Conservation (phyloP, 2,888 invertebrate species). For the Luperina testacea region DNA sequence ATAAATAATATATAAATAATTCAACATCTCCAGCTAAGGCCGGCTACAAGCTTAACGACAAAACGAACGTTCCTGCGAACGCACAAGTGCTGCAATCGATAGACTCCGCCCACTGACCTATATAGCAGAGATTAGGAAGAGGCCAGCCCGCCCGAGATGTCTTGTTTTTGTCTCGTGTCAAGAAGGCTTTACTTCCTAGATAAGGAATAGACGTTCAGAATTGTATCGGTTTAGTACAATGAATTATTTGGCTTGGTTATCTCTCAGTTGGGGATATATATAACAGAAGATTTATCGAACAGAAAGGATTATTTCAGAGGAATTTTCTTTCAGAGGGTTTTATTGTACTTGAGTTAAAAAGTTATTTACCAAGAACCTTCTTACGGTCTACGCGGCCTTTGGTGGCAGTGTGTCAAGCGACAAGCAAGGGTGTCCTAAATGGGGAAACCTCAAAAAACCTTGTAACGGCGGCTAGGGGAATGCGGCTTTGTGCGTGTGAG, state of each 20-base stretch:
- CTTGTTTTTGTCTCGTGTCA: conserved; percentile 71
- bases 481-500: conserved; percentile 48
- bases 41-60: conserved; percentile 63
- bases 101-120: conserved; percentile 82
- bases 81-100: conserved; percentile 87
- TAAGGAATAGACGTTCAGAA: conserved; percentile 61
- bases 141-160: conserved; percentile 62
- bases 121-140: conserved; percentile 68
- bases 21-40: conserved; percentile 67
- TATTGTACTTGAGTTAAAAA: conserved; percentile 13
- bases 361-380: background rate
- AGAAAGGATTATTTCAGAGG: conserved; percentile 38
- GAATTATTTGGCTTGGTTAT: conserved; percentile 49
- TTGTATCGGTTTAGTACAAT: conserved; percentile 49
- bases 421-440: conserved; percentile 43
- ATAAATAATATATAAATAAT: conserved; percentile 69
- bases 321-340: conserved; percentile 30
- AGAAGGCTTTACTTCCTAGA: conserved; percentile 61
- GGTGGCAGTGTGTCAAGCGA: conserved; percentile 50
- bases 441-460: conserved; percentile 56
- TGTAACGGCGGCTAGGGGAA: conserved; percentile 46
- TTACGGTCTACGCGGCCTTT: background rate
- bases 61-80: conserved; percentile 77
- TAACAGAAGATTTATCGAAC: conserved; percentile 43
- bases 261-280: conserved; percentile 40